Evolutionary conservation across 2,797 vertebrate genomes (phyloP).

Genomic region (Dallia pectoralis): DNA sequence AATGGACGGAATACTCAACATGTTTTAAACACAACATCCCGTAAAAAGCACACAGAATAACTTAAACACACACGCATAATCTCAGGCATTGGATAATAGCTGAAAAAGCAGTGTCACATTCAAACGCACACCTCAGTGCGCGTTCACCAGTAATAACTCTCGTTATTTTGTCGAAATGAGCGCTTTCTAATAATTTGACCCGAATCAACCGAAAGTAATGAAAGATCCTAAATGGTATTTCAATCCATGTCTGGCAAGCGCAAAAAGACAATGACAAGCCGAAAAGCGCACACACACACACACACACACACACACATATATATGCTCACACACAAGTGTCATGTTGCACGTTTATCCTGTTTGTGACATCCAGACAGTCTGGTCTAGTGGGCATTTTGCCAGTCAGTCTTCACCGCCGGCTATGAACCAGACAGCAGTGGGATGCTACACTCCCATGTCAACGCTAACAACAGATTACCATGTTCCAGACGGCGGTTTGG

Average conservation of each 20-base stretch:
- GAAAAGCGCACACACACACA: too few relatives aligned
- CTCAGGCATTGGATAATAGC: too few relatives aligned
- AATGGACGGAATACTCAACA: slow-evolving; percentile 53
- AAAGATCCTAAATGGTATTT: too few relatives aligned
- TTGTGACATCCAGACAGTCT: slow-evolving; percentile 38
- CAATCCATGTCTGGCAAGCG: too few relatives aligned
- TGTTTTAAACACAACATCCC: neutral
- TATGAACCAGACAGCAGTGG: slow-evolving; percentile 31
- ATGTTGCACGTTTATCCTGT: neutral
- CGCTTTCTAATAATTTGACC: too few relatives aligned
- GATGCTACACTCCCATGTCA: slow-evolving; percentile 41
- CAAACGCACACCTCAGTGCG: too few relatives aligned
- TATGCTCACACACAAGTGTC: slow-evolving; percentile 4
- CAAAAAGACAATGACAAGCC: too few relatives aligned
- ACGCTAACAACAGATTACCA: slow-evolving; percentile 40
- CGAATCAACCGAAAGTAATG: too few relatives aligned
- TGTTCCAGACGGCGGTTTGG: slow-evolving; percentile 47
- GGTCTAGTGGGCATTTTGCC: slow-evolving; percentile 40
- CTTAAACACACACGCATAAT: too few relatives aligned
- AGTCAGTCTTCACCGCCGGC: slow-evolving; percentile 18
- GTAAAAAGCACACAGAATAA: neutral
- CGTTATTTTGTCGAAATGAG: too few relatives aligned
- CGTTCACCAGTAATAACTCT: too few relatives aligned
- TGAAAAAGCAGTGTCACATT: too few relatives aligned
- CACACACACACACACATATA: neutral